phyloP scores from a whole-genome alignment of 2,113 vertebrate genomes.

The Silurus glanis region DNA sequence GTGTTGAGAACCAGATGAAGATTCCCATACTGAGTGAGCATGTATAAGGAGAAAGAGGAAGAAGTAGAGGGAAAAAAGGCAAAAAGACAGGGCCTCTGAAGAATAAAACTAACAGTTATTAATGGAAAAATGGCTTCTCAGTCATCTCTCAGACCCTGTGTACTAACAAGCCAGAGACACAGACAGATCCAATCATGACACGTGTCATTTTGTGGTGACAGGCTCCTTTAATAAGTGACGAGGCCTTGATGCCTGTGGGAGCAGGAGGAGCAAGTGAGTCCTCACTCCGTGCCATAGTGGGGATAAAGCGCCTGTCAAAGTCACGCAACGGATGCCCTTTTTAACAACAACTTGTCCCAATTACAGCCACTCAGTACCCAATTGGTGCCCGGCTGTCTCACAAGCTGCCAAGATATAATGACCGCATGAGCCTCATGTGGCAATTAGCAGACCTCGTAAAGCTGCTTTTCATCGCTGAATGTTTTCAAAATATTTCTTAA shows the following conservation, averaged over 20 bases:
- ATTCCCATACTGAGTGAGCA: conserved; percentile 43
- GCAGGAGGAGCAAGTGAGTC: conserved; percentile 56
- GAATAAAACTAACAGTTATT: conserved; percentile 92
- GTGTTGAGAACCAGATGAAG: not conserved
- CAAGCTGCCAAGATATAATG: conserved; percentile 60
- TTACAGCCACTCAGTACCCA: conserved; percentile 69
- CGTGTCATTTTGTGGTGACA: conserved; percentile 91
- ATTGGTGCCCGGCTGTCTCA: conserved; percentile 58
- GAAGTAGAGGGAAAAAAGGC: conserved; percentile 68
- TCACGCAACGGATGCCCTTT: conserved; percentile 64
- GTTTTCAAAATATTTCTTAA: conserved; percentile 73
- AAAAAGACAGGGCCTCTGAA: conserved; percentile 76
- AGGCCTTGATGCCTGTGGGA: conserved; percentile 77
- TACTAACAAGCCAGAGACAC: conserved; percentile 82
- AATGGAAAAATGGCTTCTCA: conserved; percentile 69
- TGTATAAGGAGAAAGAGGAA: conserved; percentile 9
- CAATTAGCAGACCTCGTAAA: conserved; percentile 66
- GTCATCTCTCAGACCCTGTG: conserved; percentile 79
- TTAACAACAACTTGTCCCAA: conserved; percentile 71
- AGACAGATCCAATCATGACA: conserved; percentile 89
- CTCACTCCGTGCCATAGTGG: conserved; percentile 59
- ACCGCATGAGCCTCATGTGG: conserved; percentile 56
- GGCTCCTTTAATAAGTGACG: conserved; percentile 83
- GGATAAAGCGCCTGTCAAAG: conserved; percentile 68
- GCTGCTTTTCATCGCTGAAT: conserved; percentile 67